Evolutionary conservation across 2,888 invertebrate genomes (phyloP), one percentile per base, ranked within the genome.

Genomic region (Halocaridina rubra): DNA sequence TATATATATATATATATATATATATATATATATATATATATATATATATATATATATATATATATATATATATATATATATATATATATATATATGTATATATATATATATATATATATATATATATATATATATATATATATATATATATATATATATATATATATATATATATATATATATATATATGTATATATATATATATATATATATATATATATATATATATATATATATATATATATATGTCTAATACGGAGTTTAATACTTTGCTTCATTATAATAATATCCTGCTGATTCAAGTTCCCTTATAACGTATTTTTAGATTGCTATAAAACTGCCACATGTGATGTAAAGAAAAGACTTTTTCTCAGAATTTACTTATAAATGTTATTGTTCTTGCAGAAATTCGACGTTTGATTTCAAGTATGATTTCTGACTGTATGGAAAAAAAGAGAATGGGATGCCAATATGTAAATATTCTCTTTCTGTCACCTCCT

Each of bases 121-220:
- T 72, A 3, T 72, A 72, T 72, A 72, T 72, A 72, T 72, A 72
- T 27, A 27, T 29, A 29, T 29, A 27, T 72, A 72, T 72, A 29
- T 72, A 32, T 72, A 72, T 72, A 72, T 72, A 72, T 72, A 72
- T 72, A 72, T 72, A 72, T 72, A 29, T 72, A 72, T 72, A 29
- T 72, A 72, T 72, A 72, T 72, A 72, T 72, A 72, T 72, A 29
- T 72, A 72, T 72, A 29, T 72, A 72, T 72, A 1, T 72, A 72
- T 72, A 72, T 72, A 72, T 72, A 72, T 72, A 29, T 72, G 29
- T 72, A 72, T 72, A 72, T 72, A 29, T 72, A 46, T 46, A 46
- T 46, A 46, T 46, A 46, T 46, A 46, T 46, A 72, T 72, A 72
- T 72, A 72, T 72, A 72, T 72, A 72, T 3, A 3, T 72, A 29